phyloP scores from a whole-genome alignment of 2,797 vertebrate genomes.

The Enoplosus armatus region DNA sequence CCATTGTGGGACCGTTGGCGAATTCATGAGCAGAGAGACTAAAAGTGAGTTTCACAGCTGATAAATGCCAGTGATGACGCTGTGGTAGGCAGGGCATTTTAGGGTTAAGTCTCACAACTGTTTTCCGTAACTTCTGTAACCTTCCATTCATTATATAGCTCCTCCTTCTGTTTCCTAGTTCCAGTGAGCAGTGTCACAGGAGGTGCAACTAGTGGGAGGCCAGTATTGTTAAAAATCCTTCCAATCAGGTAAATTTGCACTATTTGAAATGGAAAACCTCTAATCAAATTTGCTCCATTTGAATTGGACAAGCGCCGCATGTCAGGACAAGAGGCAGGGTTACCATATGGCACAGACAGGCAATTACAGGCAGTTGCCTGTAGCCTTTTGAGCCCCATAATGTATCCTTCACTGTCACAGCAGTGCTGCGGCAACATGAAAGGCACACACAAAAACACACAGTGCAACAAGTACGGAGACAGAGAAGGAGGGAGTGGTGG shows the following conservation, averaged over 20 bases:
- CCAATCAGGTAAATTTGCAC: slow-evolving; percentile 32
- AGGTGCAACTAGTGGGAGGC: slow-evolving; percentile 23
- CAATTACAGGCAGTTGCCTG: slow-evolving; percentile 61
- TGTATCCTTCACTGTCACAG: slow-evolving; percentile 46
- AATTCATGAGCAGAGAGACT: slow-evolving; percentile 68
- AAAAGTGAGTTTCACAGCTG: slow-evolving; percentile 63
- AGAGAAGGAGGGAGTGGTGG: not conserved
- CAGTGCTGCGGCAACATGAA: slow-evolving; percentile 10
- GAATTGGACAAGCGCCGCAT: slow-evolving; percentile 32
- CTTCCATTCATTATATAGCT: slow-evolving; percentile 4
- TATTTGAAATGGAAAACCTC: slow-evolving; percentile 44
- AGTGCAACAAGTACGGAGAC: slow-evolving; percentile 28
- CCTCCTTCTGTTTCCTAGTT: slow-evolving; percentile 24
- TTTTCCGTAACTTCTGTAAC: slow-evolving; percentile 11
- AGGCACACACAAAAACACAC: not conserved
- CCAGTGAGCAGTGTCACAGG: not conserved
- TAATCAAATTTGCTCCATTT: slow-evolving; percentile 34
- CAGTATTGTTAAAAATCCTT: slow-evolving; percentile 14
- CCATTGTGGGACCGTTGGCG: slow-evolving; percentile 66
- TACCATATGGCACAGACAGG: slow-evolving; percentile 55
- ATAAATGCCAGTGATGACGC: slow-evolving; percentile 62
- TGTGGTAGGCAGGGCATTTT: not conserved
- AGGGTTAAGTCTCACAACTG: slow-evolving; percentile 34
- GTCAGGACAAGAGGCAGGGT: slow-evolving; percentile 25
- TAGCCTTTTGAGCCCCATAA: slow-evolving; percentile 39